phyloP scores from a whole-genome alignment of 2,888 invertebrate species.

The Andrena hattorfiana region DNA sequence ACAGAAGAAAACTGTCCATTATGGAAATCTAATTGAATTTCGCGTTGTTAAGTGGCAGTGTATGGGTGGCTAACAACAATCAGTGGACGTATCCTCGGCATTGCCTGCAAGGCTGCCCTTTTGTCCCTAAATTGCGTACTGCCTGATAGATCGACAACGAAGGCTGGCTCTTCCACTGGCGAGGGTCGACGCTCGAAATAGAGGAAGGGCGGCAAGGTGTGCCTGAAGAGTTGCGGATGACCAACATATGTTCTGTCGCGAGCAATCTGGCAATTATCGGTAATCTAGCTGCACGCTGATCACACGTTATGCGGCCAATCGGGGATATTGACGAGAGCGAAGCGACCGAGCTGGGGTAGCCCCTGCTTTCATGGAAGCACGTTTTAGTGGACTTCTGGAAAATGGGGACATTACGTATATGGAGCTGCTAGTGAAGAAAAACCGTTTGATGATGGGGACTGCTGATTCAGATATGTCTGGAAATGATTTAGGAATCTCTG shows the following conservation, averaged over 20 bases:
- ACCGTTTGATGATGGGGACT: too few relatives aligned
- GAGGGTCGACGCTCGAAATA: slow-evolving; percentile 41
- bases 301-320: slow-evolving; percentile 34
- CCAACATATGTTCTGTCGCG: slow-evolving; percentile 76
- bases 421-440: too few relatives aligned
- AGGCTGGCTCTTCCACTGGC: slow-evolving; percentile 23
- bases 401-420: neutral
- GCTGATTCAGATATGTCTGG: too few relatives aligned
- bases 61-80: slow-evolving; percentile 49
- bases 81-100: slow-evolving; percentile 39
- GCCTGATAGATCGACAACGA: slow-evolving; percentile 50
- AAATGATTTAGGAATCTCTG: too few relatives aligned
- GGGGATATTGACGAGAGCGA: slow-evolving; percentile 25
- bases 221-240: slow-evolving; percentile 76
- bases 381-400: slow-evolving; percentile 4
- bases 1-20: too few relatives aligned
- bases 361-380: too few relatives aligned
- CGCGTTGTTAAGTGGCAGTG: slow-evolving; percentile 33
- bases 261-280: slow-evolving; percentile 51
- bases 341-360: too few relatives aligned
- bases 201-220: slow-evolving; percentile 68
- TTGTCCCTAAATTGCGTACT: slow-evolving; percentile 76
- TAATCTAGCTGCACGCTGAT: slow-evolving; percentile 34
- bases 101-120: slow-evolving; percentile 60
- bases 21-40: too few relatives aligned